These are phyloP conservation scores for Poeciliopsis paucimaculata DNA, from an alignment of 2,797 vertebrate species.

Conservation along the genomic window DNA sequence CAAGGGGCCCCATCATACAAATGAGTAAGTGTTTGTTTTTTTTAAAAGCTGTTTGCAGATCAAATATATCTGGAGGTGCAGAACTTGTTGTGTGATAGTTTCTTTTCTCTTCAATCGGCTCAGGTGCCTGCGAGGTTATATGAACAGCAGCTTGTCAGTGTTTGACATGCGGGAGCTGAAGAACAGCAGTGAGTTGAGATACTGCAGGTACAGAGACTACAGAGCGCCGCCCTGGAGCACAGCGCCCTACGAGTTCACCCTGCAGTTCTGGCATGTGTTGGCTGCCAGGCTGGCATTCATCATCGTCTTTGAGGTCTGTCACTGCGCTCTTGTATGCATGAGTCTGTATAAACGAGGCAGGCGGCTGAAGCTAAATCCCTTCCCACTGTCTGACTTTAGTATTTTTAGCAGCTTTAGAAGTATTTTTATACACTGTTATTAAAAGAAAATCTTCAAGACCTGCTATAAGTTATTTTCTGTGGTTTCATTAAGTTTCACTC, in stretches of 20 bases:
- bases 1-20: conserved; percentile 86
- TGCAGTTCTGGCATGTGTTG: conserved; percentile 98
- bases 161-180: conserved; percentile 89
- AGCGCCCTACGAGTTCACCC: conserved; percentile 93
- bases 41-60: neutral
- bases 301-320: conserved; percentile 96
- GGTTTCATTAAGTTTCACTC: conserved; percentile 20
- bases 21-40: conserved; percentile 61
- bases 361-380: conserved; percentile 35
- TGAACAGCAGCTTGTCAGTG: conserved; percentile 96
- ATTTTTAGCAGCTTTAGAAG: conserved; percentile 17
- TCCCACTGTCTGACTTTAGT: conserved; percentile 7
- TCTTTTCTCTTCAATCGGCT: conserved; percentile 6
- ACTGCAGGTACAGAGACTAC: conserved; percentile 97
- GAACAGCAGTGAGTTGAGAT: conserved; percentile 83
- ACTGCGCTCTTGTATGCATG: conserved; percentile 8
- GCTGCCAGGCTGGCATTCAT: conserved; percentile 97
- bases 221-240: conserved; percentile 92
- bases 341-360: conserved; percentile 6
- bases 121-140: conserved; percentile 94
- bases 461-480: conserved; percentile 9
- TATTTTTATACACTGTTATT: conserved; percentile 9
- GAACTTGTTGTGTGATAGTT: conserved; percentile 17
- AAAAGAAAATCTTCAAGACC: conserved; percentile 5
- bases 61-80: neutral